These are phyloP conservation scores for Cervus canadensis DNA, from an alignment of 2,113 vertebrate species.

Conservation along the genomic window DNA sequence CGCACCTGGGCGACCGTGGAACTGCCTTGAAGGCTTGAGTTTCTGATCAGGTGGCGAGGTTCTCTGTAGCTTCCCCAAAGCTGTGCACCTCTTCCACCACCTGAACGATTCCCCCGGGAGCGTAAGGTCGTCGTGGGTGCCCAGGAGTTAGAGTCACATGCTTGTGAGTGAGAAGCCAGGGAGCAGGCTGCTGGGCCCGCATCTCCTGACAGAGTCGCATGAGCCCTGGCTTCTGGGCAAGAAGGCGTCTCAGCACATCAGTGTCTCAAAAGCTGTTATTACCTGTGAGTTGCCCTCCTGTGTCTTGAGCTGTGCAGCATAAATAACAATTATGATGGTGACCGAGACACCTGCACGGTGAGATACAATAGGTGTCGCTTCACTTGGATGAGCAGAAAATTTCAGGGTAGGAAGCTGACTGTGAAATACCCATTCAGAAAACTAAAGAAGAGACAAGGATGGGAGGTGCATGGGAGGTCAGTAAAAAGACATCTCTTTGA, in stretches of 20 bases:
- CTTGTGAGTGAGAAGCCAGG: neutral
- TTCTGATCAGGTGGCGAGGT: neutral
- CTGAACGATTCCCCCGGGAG: neutral
- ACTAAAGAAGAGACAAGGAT: neutral
- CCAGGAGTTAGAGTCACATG: rapidly evolving
- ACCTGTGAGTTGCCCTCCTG: neutral
- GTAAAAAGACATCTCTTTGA: neutral
- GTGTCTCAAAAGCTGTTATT: conserved; percentile 49
- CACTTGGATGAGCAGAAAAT: conserved; percentile 60
- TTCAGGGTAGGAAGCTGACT: conserved; percentile 56
- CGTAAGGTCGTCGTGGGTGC: rapidly evolving
- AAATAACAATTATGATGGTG: conserved; percentile 52
- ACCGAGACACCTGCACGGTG: conserved; percentile 50
- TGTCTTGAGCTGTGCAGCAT: neutral
- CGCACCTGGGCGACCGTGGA: neutral
- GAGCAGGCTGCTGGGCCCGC: neutral
- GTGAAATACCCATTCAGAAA: conserved; percentile 30
- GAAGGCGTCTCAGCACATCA: neutral
- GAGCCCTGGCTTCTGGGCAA: conserved; percentile 35
- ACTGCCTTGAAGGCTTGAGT: neutral
- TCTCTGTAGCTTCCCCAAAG: neutral
- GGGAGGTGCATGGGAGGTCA: neutral
- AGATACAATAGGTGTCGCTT: conserved; percentile 38
- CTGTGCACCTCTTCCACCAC: neutral
- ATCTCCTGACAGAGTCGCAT: neutral